Base-by-base conservation (phyloP, 2,113 vertebrate species). In the Actinemys pallida region DNA sequence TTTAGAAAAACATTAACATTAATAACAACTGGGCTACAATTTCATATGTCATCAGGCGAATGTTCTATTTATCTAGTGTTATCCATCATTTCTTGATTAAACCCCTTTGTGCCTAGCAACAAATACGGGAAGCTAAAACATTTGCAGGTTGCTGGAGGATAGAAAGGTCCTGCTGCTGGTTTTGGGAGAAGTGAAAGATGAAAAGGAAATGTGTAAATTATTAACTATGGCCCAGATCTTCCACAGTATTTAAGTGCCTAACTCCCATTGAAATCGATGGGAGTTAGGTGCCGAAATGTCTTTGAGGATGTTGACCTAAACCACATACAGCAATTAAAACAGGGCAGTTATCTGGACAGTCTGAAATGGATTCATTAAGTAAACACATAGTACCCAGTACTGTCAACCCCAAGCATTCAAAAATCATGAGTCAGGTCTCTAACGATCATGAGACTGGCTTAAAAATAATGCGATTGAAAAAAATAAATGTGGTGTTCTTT, bases 1-100 rank as follows among this genome's bases (percentile, higher is more conserved):
- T 84, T 79, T n/a, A 16, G 5, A 57, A 84, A 92, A 27, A 8
- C 53, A 45, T 10, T 10, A 45, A 45, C 45, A 45, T 45, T 45
- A 45, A 45, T 45, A 92, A 95, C 84, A 92, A 62, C 89, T 85
- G 91, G 17, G 89, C 88, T 90, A 39, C 80, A 6, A 84, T 95
- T 96, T 81, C 92, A 86, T 93, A 96, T 57, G 49, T 95, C 93
- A 96, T 97, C 96, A 97, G 88, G 90, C 90, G 95, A 97, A 98
- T 93, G 94, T 52, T 91, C 96, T 96, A 50, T 31, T 96, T 96
- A 95, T 97, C 95, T 65, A 75, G 92, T 95, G 86, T 95, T 93
- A 97, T 96, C 90, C 92, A 86, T 98, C 96, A 96, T 95, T 96
- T 97, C 80, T 92, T 94, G 93, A 94, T 97, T 96, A 97, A 97